A percentile compares a stretch with the other conserved stretches of the same genome.
phyloP scores from a whole-genome alignment of 1,140 invertebrate species.

The Helicoverpa armigera region DNA sequence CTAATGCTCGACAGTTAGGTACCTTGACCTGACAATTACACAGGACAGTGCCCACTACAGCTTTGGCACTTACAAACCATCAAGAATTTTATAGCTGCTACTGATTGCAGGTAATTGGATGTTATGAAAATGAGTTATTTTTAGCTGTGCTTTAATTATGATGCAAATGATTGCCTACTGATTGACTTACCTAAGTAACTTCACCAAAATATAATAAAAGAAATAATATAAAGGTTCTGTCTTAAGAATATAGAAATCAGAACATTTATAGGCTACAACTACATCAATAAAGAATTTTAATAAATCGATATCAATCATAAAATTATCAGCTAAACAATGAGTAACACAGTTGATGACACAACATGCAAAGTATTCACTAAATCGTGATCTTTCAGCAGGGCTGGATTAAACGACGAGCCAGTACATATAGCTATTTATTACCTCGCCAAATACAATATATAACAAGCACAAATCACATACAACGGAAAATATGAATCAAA shows the following conservation, averaged over 20 bases:
- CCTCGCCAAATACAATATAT: neutral
- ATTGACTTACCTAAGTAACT: neutral
- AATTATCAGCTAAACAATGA: conserved; percentile 21
- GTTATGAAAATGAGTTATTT: neutral
- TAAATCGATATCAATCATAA: neutral
- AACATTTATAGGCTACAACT: neutral
- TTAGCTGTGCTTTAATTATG: neutral
- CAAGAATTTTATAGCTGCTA: too few species aligned
- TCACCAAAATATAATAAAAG: neutral
- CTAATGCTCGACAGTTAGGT: too few species aligned
- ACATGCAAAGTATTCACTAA: conserved; percentile 4
- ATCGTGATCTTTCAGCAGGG: neutral
- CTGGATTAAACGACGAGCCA: neutral
- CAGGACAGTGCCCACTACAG: too few species aligned
- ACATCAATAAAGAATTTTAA: neutral
- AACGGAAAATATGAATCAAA: neutral
- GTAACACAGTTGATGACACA: conserved; percentile 32
- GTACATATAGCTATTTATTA: neutral
- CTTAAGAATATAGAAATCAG: neutral
- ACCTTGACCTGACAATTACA: too few species aligned
- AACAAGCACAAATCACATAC: neutral
- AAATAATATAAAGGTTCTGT: neutral
- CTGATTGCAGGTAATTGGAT: neutral
- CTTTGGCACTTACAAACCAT: too few species aligned
- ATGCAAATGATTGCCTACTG: neutral